Conservation (phyloP, 1,140 invertebrate species). For the Diorhabda sublineata region DNA sequence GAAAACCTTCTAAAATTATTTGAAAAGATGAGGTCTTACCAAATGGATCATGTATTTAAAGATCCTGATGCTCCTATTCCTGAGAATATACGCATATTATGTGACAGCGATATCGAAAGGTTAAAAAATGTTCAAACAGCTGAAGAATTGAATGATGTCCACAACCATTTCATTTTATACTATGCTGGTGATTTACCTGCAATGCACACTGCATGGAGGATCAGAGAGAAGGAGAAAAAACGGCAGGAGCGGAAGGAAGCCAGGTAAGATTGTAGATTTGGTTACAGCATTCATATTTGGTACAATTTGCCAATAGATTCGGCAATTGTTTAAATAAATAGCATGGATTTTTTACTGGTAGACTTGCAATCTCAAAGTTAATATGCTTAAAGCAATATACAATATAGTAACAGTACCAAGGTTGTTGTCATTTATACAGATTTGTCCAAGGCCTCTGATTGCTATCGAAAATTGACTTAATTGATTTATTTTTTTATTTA, state of each 20-base stretch:
- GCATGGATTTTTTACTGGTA: too few species aligned
- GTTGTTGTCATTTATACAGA: too few species aligned
- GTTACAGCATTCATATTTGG: too few species aligned
- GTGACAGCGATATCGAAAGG: conserved; percentile 83
- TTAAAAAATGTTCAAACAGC: conserved; percentile 77
- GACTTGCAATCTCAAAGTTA: too few species aligned
- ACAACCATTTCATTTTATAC: conserved; percentile 90
- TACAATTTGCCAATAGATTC: too few species aligned
- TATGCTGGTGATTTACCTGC: conserved; percentile 81
- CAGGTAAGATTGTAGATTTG: conserved; percentile 16
- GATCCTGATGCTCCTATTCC: conserved; percentile 80
- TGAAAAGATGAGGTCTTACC: conserved; percentile 90
- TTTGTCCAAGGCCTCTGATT: too few species aligned
- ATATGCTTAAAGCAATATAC: too few species aligned
- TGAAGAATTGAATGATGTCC: conserved; percentile 89
- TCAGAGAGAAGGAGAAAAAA: conserved; percentile 61
- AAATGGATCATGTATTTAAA: conserved; percentile 78
- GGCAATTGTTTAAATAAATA: too few species aligned
- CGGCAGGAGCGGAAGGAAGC: conserved; percentile 56
- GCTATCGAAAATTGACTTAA: too few species aligned
- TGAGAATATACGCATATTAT: conserved; percentile 76
- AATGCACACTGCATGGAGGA: conserved; percentile 73
- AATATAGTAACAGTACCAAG: too few species aligned
- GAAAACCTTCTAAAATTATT: conserved; percentile 77
- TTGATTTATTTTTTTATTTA: too few species aligned